Percentiles rank a stretch among this genome's conserved stretches.
Conservation (phyloP, 2,113 vertebrate species). For the Casuarius casuarius region DNA sequence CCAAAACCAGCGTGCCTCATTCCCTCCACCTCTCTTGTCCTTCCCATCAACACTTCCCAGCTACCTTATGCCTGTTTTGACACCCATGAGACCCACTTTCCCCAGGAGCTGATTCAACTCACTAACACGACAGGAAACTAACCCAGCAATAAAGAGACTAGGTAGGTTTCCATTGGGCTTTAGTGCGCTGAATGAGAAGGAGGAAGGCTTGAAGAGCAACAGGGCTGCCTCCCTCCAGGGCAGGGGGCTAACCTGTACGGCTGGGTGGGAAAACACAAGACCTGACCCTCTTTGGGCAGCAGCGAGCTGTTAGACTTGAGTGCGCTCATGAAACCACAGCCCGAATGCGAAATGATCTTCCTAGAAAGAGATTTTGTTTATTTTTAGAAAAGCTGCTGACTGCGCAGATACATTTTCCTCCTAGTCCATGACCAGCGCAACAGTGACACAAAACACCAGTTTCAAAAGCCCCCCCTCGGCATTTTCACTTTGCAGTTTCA, state of each 20-base stretch:
- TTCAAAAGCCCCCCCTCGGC: background rate
- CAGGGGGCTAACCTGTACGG: background rate
- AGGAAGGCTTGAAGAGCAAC: background rate
- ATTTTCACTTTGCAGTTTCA: background rate
- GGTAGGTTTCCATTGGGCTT: background rate
- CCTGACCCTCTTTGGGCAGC: background rate
- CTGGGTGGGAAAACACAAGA: background rate
- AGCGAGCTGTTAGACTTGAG: background rate
- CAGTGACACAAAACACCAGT: conserved; percentile 34
- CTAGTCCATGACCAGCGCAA: background rate
- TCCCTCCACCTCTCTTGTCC: background rate
- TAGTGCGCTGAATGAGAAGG: background rate
- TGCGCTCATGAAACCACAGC: background rate
- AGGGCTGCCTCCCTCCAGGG: background rate
- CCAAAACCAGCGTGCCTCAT: background rate
- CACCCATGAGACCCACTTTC: background rate
- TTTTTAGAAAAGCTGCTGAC: background rate
- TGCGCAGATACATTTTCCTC: background rate
- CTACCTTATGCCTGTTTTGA: background rate
- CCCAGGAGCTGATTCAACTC: background rate
- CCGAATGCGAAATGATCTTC: background rate
- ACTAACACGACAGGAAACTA: background rate
- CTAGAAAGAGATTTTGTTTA: background rate
- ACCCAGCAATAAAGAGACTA: background rate
- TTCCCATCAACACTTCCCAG: conserved; percentile 25